A percentile compares a stretch with the other conserved stretches of the same genome.
phyloP scores from a whole-genome alignment of 1,140 invertebrate species.

The Eumeta japonica region DNA sequence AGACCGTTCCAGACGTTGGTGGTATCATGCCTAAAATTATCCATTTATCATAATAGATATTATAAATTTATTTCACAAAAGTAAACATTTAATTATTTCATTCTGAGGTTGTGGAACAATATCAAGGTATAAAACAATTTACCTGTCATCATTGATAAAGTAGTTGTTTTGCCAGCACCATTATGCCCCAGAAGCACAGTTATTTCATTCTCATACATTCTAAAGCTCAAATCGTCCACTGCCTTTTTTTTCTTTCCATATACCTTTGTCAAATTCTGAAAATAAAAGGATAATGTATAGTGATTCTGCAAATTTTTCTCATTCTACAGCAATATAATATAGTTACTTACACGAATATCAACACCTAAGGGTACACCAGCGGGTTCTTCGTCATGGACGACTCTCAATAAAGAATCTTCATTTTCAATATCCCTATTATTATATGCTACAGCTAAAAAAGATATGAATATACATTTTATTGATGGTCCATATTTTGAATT shows the following conservation, averaged over 20 bases:
- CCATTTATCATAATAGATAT: background rate
- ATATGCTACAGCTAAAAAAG: background rate
- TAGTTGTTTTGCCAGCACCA: constrained; percentile 71
- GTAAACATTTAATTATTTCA: too few species aligned
- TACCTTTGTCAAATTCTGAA: constrained; percentile 54
- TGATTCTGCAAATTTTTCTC: too few species aligned
- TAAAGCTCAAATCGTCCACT: constrained; percentile 70
- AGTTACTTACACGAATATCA: constrained; percentile 30
- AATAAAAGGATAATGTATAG: too few species aligned
- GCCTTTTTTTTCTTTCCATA: constrained; percentile 58
- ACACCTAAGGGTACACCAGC: constrained; percentile 43
- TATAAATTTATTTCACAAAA: too few species aligned
- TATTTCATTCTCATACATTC: constrained; percentile 71
- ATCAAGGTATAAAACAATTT: constrained; percentile 10
- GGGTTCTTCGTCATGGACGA: constrained; percentile 46
- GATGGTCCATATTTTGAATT: too few species aligned
- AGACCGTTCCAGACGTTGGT: constrained; percentile 66
- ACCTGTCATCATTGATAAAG: constrained; percentile 82
- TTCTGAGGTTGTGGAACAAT: too few species aligned
- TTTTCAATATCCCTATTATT: constrained; percentile 31
- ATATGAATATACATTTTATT: too few species aligned
- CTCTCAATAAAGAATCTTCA: constrained; percentile 38
- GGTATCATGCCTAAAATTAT: constrained; percentile 64
- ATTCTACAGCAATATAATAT: too few species aligned
- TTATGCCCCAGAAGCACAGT: constrained; percentile 78